phyloP scores from a whole-genome alignment of 2,888 invertebrate species.

The Camptogramma bilineatum region DNA sequence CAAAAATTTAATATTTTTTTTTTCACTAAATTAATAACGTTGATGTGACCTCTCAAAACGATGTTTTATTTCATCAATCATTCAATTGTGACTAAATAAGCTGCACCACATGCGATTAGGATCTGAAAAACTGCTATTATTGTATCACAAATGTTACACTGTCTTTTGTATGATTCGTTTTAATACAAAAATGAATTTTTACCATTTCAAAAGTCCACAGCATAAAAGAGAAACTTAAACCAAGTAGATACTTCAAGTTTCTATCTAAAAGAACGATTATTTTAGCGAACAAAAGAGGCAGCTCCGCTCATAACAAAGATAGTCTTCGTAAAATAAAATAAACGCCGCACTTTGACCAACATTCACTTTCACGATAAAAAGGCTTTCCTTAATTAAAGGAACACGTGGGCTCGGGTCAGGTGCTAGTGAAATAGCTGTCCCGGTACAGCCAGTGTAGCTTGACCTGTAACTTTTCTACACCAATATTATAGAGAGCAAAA shows the following conservation, averaged over 20 bases:
- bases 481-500: not conserved
- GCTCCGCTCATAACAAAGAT: conserved; percentile 9
- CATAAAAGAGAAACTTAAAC: not conserved
- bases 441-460: conserved; percentile 38
- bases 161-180: not conserved
- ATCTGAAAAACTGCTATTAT: not conserved
- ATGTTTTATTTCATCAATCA: no score
- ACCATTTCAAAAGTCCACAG: not conserved
- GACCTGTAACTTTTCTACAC: conserved; percentile 31
- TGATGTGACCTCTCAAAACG: no score
- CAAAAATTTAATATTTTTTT: no score
- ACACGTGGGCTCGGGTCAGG: conserved; percentile 59
- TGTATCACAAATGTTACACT: not conserved
- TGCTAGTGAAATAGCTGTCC: conserved; percentile 50
- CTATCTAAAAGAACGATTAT: conserved; percentile 1
- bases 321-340: conserved; percentile 28
- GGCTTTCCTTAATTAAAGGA: conserved; percentile 60
- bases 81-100: no score
- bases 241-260: conserved; percentile 2
- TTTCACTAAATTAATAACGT: no score
- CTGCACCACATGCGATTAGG: no score
- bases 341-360: conserved; percentile 24
- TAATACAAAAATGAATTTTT: not conserved
- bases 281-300: conserved; percentile 5
- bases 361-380: conserved; percentile 51